A percentile compares a stretch with the other conserved stretches of the same genome.
These are phyloP conservation scores for Gavia stellata DNA, from an alignment of 2,113 vertebrate species.

Conservation along the genomic window DNA sequence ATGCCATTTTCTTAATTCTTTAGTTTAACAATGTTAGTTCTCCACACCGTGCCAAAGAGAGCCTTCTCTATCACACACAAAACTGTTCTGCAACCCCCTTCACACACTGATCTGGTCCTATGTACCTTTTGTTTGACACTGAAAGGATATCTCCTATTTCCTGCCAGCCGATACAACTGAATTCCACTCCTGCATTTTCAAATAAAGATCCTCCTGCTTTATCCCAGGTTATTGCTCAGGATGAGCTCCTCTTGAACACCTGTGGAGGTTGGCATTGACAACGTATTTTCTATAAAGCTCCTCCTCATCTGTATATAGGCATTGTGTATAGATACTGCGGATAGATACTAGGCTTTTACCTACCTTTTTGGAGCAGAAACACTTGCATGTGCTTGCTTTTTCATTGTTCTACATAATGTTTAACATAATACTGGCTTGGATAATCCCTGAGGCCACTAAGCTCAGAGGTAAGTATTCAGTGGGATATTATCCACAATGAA, in stretches of 20 bases:
- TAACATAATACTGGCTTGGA: not conserved
- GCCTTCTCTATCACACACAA: not conserved
- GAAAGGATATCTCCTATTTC: not conserved
- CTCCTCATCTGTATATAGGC: not conserved
- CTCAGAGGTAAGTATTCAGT: not conserved
- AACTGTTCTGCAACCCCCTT: not conserved
- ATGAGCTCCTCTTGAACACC: not conserved
- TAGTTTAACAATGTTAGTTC: not conserved
- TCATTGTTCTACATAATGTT: not conserved
- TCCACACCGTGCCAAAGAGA: not conserved
- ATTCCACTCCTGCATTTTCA: not conserved
- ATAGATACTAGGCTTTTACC: not conserved
- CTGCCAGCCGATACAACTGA: not conserved
- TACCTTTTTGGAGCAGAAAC: not conserved
- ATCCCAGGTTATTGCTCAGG: not conserved
- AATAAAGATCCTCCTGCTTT: not conserved
- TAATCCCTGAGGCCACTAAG: conserved; percentile 8
- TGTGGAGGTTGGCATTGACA: not conserved
- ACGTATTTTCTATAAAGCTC: not conserved
- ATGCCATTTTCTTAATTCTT: not conserved
- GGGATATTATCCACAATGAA: not conserved
- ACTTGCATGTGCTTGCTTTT: not conserved
- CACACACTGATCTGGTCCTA: not conserved
- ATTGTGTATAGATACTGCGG: not conserved
- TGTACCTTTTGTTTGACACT: not conserved